Evolutionary conservation across 1,140 invertebrate genomes (phyloP).

Genomic region (Hypothenemus hampei): DNA sequence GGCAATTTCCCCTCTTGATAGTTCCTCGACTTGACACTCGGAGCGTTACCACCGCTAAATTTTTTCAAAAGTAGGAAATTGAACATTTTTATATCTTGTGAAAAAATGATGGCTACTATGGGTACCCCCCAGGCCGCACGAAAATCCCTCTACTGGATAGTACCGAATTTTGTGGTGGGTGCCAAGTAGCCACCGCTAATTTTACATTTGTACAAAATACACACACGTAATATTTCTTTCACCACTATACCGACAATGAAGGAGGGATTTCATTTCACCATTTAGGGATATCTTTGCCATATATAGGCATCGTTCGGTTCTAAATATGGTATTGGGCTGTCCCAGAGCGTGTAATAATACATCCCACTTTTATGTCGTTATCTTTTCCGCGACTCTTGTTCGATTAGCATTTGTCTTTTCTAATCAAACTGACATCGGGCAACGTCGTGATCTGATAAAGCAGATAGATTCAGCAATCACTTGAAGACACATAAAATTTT

Average conservation of each 20-base stretch:
- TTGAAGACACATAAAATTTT: constrained; percentile 10
- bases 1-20: no score
- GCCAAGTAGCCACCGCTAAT: constrained; percentile 2
- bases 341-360: constrained; percentile 48
- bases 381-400: constrained; percentile 13
- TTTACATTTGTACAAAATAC: constrained; percentile 10
- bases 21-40: no score
- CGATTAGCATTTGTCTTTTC: no score
- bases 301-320: constrained; percentile 66
- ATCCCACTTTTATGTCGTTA: constrained; percentile 45
- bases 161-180: constrained; percentile 1
- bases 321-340: constrained; percentile 69
- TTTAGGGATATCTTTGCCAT: constrained; percentile 67
- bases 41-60: no score
- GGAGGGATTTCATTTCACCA: constrained; percentile 64
- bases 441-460: no score
- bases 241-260: constrained; percentile 43
- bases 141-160: no score
- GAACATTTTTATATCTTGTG: no score
- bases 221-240: constrained; percentile 25
- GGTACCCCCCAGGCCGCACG: no score
- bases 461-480: no score
- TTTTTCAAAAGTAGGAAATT: no score
- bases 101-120: no score
- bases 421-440: no score